A percentile compares a stretch with the other conserved stretches of the same genome.
Conservation (phyloP, 2,888 invertebrate species). For the Anaspis maculata region DNA sequence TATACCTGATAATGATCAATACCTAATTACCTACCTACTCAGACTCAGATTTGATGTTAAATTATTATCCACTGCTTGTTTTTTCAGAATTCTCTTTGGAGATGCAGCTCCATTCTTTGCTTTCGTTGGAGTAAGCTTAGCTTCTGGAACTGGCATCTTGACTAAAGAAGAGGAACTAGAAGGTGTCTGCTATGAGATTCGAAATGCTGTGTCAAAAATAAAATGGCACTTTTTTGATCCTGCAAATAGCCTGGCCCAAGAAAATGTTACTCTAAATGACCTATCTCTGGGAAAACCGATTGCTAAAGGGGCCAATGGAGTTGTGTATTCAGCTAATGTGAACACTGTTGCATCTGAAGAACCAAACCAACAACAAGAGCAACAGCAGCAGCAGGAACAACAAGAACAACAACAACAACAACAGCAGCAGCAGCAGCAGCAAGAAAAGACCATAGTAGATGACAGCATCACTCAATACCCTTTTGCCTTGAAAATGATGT, state of each 20-base stretch:
- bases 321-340: slow-evolving; percentile 64
- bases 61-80: too few relatives aligned
- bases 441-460: slow-evolving; percentile 3
- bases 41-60: too few relatives aligned
- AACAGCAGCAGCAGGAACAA: too few relatives aligned
- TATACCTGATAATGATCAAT: too few relatives aligned
- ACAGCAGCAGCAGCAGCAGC: slow-evolving; percentile 6
- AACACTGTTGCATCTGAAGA: too few relatives aligned
- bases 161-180: slow-evolving; percentile 71
- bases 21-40: too few relatives aligned
- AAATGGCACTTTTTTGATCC: slow-evolving; percentile 47
- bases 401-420: too few relatives aligned
- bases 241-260: slow-evolving; percentile 39
- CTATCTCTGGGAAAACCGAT: slow-evolving; percentile 62
- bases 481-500: slow-evolving; percentile 84
- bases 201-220: slow-evolving; percentile 52
- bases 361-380: too few relatives aligned
- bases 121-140: slow-evolving; percentile 63
- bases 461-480: slow-evolving; percentile 44
- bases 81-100: slow-evolving; percentile 51
- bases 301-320: slow-evolving; percentile 74
- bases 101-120: slow-evolving; percentile 69
- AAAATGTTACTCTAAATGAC: slow-evolving; percentile 48
- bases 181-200: slow-evolving; percentile 69
- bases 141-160: slow-evolving; percentile 63